Conservation (phyloP, 2,113 vertebrate genomes). For the Spea bombifrons region DNA sequence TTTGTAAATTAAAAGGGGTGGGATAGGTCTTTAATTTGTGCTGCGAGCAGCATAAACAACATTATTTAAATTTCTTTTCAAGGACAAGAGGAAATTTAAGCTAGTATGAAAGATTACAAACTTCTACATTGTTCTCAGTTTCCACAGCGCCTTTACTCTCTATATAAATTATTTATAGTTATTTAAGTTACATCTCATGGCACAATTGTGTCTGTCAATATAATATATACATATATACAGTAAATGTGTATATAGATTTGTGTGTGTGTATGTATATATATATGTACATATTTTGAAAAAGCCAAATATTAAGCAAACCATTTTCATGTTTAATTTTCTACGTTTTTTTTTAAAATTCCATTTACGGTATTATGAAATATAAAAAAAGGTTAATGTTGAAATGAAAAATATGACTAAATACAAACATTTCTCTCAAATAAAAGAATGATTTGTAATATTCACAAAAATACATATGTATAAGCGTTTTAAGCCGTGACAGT, state of each 20-base stretch:
- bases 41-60: constrained; percentile 90
- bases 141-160: constrained; percentile 59
- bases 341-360: too few relatives aligned
- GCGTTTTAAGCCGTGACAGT: too few relatives aligned
- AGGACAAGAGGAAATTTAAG: constrained; percentile 57
- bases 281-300: constrained; percentile 30
- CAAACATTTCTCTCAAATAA: too few relatives aligned
- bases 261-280: constrained; percentile 33
- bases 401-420: too few relatives aligned
- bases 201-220: constrained; percentile 21
- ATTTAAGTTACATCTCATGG: constrained; percentile 70
- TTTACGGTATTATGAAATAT: too few relatives aligned
- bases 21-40: constrained; percentile 65
- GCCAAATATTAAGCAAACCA: constrained; percentile 34
- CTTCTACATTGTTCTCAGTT: constrained; percentile 64
- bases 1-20: constrained; percentile 76
- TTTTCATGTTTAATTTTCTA: too few relatives aligned
- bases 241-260: constrained; percentile 35
- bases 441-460: too few relatives aligned
- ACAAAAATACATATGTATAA: too few relatives aligned
- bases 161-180: constrained; percentile 75
- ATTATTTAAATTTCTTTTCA: constrained; percentile 82
- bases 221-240: constrained; percentile 22
- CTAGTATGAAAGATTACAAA: constrained; percentile 56
- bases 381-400: too few relatives aligned